Base-by-base conservation (phyloP, 2,113 vertebrate genomes). In the Hystrix brachyura region DNA sequence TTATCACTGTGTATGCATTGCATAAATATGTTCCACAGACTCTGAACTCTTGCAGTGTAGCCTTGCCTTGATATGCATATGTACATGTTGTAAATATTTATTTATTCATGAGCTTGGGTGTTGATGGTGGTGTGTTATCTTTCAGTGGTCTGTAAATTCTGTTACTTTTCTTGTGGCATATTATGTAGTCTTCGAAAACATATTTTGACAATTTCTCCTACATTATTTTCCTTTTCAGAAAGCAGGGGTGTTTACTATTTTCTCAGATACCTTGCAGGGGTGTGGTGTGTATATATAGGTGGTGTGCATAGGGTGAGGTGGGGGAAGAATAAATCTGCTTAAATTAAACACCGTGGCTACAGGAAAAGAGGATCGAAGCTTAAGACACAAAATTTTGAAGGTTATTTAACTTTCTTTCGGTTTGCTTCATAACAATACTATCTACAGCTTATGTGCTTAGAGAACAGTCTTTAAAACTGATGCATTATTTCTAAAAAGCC, bases 21-120 rank as follows among this genome's bases (percentile, higher is more conserved):
- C 82, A 87, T 94, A 91, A 89, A 88, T 79, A 51, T 76, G 57
- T 94, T 46, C 32, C 59, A 94, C 82, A 96, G 89, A 96, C 14
- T 80, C 71, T 43, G 91, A 87, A 55, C 81, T 94, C 51, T 67
- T 95, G 57, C 6, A 34, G 55, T 67, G 53, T 62, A 89, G 60
- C 18, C 51, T 95, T 91, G 82, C 65, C 81, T 95, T 95, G 96
- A 96, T 97, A 89, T 94, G 91, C 95, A 94, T 94, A 96, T 96
- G 86, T 91, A 71, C 76, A 94, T 84, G 86, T 83, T 93, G 92
- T 96, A 96, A 96, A 96, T 95, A 97, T 96, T 97, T 97, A 95
- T 96, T 94, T 97, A 96, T 98, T 97, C 97, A 96, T 96, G 67
- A 97, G 57, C 43, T 94, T 95, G 79, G n/a, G 85, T 96, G 86